A percentile compares a stretch with the other conserved stretches of the same genome.
Conservation (phyloP, 2,113 vertebrate species). For the Polypterus senegalus region DNA sequence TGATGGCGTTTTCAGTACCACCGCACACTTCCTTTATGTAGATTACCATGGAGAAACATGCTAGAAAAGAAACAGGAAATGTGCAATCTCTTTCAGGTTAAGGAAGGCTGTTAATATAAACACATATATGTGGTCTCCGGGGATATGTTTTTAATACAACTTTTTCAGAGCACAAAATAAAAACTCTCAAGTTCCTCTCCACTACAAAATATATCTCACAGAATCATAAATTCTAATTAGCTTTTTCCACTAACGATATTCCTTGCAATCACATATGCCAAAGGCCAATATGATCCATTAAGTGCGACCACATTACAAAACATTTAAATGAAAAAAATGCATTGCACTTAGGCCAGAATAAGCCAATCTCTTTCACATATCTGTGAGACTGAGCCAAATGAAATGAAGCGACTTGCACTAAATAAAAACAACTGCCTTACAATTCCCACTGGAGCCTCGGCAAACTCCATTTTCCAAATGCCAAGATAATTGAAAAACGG, state of each 20-base stretch:
- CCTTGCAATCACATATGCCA: neutral
- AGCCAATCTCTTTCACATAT: neutral
- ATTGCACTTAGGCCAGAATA: neutral
- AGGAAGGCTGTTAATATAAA: too few species aligned
- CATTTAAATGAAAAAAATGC: neutral
- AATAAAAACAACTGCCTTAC: constrained; percentile 32
- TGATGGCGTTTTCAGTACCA: too few species aligned
- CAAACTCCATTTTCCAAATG: constrained; percentile 20
- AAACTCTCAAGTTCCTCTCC: neutral
- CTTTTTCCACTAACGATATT: neutral
- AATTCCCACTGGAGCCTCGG: constrained; percentile 27
- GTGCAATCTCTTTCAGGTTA: too few species aligned
- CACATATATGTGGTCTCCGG: too few species aligned
- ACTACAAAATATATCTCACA: neutral
- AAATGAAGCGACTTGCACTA: constrained; percentile 23
- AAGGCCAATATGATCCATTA: neutral
- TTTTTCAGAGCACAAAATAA: too few species aligned
- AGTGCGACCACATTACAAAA: neutral
- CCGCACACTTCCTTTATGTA: too few species aligned
- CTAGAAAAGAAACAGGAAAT: too few species aligned
- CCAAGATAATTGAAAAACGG: constrained; percentile 40
- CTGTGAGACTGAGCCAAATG: constrained; percentile 11
- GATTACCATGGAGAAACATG: too few species aligned
- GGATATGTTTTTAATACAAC: too few species aligned
- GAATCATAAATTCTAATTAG: neutral